A percentile compares a stretch with the other conserved stretches of the same genome.
Conservation (phyloP, 92 coral and sea anemone species). For the Chrysogorgia sp. region DNA sequence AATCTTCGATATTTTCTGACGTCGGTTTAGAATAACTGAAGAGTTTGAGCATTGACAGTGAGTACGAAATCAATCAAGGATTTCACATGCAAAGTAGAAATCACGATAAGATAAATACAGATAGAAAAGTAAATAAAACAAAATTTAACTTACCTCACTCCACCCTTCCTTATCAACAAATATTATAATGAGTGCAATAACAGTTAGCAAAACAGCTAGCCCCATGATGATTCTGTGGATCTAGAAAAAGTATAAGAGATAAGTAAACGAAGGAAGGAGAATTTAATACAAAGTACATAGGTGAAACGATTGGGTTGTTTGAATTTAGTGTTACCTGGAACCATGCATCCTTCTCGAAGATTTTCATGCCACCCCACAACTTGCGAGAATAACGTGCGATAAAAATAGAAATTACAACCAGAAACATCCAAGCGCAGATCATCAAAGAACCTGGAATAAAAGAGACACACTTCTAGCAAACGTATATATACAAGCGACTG, state of each 20-base stretch:
- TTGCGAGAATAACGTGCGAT: conserved; percentile 43
- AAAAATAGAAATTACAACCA: conserved; percentile 34
- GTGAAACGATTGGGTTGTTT: too few relatives aligned
- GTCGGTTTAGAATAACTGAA: background rate
- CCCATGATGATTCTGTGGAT: conserved; percentile 24
- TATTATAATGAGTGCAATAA: conserved; percentile 19
- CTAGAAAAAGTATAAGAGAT: background rate
- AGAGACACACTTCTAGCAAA: background rate
- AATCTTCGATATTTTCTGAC: background rate
- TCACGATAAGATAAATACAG: too few relatives aligned
- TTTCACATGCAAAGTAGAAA: too few relatives aligned
- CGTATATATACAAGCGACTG: background rate
- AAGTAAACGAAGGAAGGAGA: background rate
- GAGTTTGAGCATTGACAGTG: too few relatives aligned
- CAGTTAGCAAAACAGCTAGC: conserved; percentile 12
- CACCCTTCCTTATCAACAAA: conserved; percentile 30
- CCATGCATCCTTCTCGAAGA: conserved; percentile 36
- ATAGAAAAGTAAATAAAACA: too few relatives aligned
- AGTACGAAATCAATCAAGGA: too few relatives aligned
- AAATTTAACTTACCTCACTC: conserved; percentile 8
- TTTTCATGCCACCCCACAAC: conserved; percentile 15
- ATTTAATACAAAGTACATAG: too few relatives aligned
- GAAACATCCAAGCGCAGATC: conserved; percentile 37
- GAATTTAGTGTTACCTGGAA: conserved; percentile 24
- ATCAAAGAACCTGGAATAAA: conserved; percentile 27